phyloP scores from a whole-genome alignment of 2,113 vertebrate genomes.

The Actenoides hombroni region DNA sequence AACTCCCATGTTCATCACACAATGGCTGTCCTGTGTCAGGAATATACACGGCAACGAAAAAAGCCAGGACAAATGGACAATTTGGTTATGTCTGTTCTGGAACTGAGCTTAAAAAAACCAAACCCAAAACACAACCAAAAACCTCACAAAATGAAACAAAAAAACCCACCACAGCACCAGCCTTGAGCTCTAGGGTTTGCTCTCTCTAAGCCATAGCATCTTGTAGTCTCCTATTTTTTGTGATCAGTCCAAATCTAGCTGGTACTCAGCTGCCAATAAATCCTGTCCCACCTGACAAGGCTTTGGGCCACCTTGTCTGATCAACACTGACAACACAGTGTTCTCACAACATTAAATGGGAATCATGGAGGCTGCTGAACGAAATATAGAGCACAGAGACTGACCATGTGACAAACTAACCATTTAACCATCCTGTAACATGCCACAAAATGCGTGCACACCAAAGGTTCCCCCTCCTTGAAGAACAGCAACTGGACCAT shows the following conservation, averaged over 20 bases:
- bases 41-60: accelerated
- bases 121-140: not conserved
- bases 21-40: not conserved
- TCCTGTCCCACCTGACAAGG: not conserved
- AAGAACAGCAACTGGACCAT: not conserved
- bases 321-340: not conserved
- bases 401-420: not conserved
- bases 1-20: not conserved
- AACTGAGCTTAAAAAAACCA: not conserved
- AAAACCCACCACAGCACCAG: not conserved
- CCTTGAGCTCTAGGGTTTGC: not conserved
- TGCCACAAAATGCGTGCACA: not conserved
- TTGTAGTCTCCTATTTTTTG: not conserved
- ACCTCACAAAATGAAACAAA: not conserved
- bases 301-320: not conserved
- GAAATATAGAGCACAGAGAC: not conserved
- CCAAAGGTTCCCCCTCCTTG: not conserved
- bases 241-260: not conserved
- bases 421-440: not conserved
- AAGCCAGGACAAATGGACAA: not conserved
- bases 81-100: not conserved
- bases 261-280: not conserved
- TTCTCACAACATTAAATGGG: not conserved
- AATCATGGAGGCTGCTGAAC: not conserved
- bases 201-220: not conserved